These are phyloP conservation scores for Corapipo altera DNA, from an alignment of 2,113 vertebrate genomes.

Conservation along the genomic window DNA sequence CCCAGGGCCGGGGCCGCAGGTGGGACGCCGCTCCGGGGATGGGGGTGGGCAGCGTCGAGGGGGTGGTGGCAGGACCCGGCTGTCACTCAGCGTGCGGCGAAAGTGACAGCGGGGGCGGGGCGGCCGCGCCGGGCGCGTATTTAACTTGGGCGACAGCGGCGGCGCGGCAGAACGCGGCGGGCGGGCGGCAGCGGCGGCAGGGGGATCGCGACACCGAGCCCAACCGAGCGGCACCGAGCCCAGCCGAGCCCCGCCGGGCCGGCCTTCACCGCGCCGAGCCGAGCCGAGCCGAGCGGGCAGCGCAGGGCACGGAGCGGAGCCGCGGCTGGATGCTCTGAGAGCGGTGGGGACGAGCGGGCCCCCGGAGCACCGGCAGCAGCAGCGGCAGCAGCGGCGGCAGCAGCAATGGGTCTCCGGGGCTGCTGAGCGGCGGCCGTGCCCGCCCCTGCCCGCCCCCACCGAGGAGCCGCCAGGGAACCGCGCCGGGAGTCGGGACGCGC, in stretches of 20 bases:
- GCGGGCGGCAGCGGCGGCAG: background rate
- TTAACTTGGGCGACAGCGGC: slow-evolving; percentile 84
- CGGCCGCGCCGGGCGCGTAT: slow-evolving; percentile 82
- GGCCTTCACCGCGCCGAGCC: background rate
- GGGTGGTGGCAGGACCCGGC: slow-evolving; percentile 37
- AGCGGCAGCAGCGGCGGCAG: background rate
- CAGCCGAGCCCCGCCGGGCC: background rate
- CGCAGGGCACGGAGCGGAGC: slow-evolving; percentile 22
- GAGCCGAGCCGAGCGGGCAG: background rate
- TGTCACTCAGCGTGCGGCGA: slow-evolving; percentile 81
- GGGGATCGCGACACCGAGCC: rapidly evolving
- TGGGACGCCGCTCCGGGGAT: background rate
- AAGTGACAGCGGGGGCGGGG: slow-evolving; percentile 83
- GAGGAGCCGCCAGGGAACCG: background rate
- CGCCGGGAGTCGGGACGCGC: background rate
- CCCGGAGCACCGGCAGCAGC: background rate
- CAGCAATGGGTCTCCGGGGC: background rate
- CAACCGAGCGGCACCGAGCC: background rate
- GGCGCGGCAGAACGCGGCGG: slow-evolving; percentile 73
- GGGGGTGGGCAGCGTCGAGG: background rate
- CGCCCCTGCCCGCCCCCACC: background rate
- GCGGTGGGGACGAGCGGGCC: background rate
- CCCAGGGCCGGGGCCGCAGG: background rate
- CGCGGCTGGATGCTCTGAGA: slow-evolving; percentile 39
- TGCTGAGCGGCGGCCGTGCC: background rate